Percentiles rank a stretch among this genome's conserved stretches.
Conservation (phyloP, 2,888 invertebrate genomes). For the Tipula confusa region DNA sequence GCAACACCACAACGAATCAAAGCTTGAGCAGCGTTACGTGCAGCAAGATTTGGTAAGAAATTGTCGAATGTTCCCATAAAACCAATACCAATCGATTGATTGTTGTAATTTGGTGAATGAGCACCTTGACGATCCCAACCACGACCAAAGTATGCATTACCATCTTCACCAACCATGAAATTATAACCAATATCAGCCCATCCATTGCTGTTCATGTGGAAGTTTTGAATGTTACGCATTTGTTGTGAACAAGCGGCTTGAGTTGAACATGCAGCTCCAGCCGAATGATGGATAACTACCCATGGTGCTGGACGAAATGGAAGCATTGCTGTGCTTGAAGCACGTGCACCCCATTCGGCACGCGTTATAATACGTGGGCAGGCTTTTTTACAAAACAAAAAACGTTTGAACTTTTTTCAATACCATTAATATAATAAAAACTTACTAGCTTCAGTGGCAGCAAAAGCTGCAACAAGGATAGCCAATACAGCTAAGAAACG, state of each 20-base stretch:
- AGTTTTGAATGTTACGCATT: slow-evolving; percentile 63
- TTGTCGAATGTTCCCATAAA: slow-evolving; percentile 52
- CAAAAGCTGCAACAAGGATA: not conserved
- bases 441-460: not conserved
- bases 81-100: slow-evolving; percentile 64
- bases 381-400: too few species aligned
- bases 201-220: slow-evolving; percentile 55
- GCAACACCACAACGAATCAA: slow-evolving; percentile 60
- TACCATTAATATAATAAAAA: too few species aligned
- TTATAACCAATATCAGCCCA: slow-evolving; percentile 71
- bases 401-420: too few species aligned
- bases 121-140: slow-evolving; percentile 68
- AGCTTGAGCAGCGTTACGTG: slow-evolving; percentile 55
- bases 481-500: slow-evolving; percentile 29
- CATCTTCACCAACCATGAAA: slow-evolving; percentile 70
- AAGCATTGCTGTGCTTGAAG: slow-evolving; percentile 51
- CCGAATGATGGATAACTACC: slow-evolving; percentile 68
- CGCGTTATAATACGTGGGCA: slow-evolving; percentile 44
- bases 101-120: slow-evolving; percentile 65
- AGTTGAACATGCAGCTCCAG: slow-evolving; percentile 54
- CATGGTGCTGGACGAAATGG: slow-evolving; percentile 56
- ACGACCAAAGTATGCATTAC: slow-evolving; percentile 64
- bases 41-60: slow-evolving; percentile 55
- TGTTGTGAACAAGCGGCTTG: slow-evolving; percentile 53
- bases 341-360: slow-evolving; percentile 56